Conservation (phyloP, 2,888 invertebrate genomes). For the Drosophila kanekoi region DNA sequence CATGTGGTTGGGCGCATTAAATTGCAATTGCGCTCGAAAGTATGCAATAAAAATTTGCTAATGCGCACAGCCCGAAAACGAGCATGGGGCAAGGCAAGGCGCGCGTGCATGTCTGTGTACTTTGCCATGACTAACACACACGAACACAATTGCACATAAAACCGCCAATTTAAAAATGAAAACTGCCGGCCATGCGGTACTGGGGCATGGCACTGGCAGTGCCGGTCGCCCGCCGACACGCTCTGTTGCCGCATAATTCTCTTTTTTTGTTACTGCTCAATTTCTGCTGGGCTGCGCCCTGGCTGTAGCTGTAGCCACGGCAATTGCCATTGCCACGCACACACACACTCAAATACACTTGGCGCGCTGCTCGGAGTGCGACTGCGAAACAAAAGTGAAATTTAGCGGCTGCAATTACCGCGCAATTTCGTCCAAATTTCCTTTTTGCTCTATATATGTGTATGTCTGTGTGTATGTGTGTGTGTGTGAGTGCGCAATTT, state of each 20-base stretch:
- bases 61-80: conserved; percentile 63
- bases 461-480: conserved; percentile 10
- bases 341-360: conserved; percentile 35
- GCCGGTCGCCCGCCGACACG: conserved; percentile 39
- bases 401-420: conserved; percentile 80
- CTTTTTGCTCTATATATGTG: conserved; percentile 48
- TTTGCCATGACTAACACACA: conserved; percentile 27
- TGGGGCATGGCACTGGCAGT: conserved; percentile 4
- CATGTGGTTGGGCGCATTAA: conserved; percentile 69
- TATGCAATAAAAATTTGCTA: conserved; percentile 81
- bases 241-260: conserved; percentile 69
- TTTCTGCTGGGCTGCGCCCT: conserved; percentile 46
- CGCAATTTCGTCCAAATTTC: conserved; percentile 76
- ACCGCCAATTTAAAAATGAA: conserved; percentile 81
- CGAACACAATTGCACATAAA: conserved; percentile 72
- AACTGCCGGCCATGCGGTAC: conserved; percentile 68
- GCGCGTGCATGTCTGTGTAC: conserved; percentile 10
- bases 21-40: conserved; percentile 81
- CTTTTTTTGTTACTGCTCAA: conserved; percentile 72
- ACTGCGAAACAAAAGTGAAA: conserved; percentile 73
- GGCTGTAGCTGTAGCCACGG: conserved; percentile 12
- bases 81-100: not conserved
- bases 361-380: conserved; percentile 43
- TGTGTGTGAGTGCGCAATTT: conserved; percentile 58
- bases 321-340: conserved; percentile 39